These are phyloP conservation scores for Meloidogyne chitwoodi DNA, from an alignment of 1,140 invertebrate genomes.

Conservation along the genomic window DNA sequence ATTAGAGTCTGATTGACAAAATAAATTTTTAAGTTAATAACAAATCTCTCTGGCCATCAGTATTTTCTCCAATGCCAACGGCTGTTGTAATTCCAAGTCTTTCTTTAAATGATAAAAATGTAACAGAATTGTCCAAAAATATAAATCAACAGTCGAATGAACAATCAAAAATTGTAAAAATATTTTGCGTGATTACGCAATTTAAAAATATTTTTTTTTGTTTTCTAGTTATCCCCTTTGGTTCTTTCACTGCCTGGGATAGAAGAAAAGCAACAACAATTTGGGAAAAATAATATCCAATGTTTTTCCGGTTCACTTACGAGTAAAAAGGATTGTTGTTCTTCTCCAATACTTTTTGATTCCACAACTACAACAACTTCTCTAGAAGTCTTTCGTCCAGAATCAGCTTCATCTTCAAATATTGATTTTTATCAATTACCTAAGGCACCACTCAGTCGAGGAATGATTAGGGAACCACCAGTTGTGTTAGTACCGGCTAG, in stretches of 20 bases:
- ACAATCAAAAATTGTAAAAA: not conserved
- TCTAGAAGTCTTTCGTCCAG: conserved; percentile 6
- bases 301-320: not conserved
- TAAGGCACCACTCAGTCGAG: conserved; percentile 1
- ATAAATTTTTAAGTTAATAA: not conserved
- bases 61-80: not conserved
- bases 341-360: not conserved
- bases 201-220: not conserved
- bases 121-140: not conserved
- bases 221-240: not conserved
- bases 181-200: not conserved
- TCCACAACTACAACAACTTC: not conserved
- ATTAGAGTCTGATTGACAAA: no score
- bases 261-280: not conserved
- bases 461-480: not conserved
- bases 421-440: conserved; percentile 11
- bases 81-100: not conserved
- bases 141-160: not conserved
- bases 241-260: not conserved
- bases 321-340: not conserved
- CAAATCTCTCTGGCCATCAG: not conserved
- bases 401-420: not conserved
- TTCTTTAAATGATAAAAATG: not conserved
- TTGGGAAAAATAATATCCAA: not conserved
- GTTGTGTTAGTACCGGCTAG: not conserved